Evolutionary conservation across 2,113 vertebrate species (phyloP), one percentile per base, ranked within the genome.

Genomic region (Oncorhynchus kisutch): DNA sequence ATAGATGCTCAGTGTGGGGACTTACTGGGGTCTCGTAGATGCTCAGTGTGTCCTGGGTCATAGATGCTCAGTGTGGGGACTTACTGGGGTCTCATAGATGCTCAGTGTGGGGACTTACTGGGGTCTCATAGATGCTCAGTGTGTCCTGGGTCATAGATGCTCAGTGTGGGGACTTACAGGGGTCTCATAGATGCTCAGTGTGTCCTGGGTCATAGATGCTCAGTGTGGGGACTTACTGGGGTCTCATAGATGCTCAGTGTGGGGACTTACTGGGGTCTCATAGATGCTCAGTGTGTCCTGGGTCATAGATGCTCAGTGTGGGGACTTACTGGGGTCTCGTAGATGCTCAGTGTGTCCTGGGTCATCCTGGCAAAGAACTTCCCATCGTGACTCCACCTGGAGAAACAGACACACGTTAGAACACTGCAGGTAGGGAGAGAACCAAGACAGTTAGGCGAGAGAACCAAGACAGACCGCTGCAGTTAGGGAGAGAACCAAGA

Each of bases 11-110:
- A 34, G 13, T 13, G 66, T 7, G 29, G 5, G 29, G 57, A 51
- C 97, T 95, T 91, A 99, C 98, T 13, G 98, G 97, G 25, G 98
- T 96, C 88, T 99, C 98, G 45, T 98, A 99, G 91, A 99, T 98
- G 89, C 98, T 99, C 73, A 99, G 94, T 0, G 95, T 99, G 78
- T 99, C 98, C 49, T 91, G 84, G 0, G 96, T 24, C 24, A 24
- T 24, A 24, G 24, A 24, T 24, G 24, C 24, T 8, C 7, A 34
- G 13, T 13, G 25, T 91, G 84, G 0, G 96, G 24, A 24, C 29
- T 29, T 29, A 29, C 29, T 29, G 29, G 29, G 29, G 29, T 25
- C 25, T 29, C 27, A 0, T 29, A 29, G 29, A 29, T 4, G 3
- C 3, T 4, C 29, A 29, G 29, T 29, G 29, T 29, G 29, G 0